These are phyloP conservation scores for Synanthedon myopaeformis DNA, from an alignment of 2,888 invertebrate species.

Conservation along the genomic window DNA sequence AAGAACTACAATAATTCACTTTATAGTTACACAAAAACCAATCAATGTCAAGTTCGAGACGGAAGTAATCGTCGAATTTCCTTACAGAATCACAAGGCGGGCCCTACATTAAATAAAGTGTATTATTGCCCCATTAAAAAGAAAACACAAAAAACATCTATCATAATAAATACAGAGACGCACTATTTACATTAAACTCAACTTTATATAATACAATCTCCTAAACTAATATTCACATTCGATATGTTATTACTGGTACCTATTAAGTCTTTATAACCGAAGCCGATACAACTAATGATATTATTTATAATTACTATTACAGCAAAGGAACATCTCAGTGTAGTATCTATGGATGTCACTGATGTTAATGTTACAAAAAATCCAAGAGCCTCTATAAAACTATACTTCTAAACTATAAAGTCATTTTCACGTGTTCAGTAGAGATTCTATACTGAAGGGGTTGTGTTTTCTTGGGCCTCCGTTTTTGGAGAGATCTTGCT, in stretches of 20 bases:
- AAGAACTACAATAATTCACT: no score
- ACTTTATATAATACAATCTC: slow-evolving; percentile 59
- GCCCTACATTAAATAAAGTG: no score
- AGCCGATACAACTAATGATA: slow-evolving; percentile 48
- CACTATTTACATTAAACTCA: slow-evolving; percentile 44
- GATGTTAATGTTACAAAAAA: slow-evolving; percentile 13
- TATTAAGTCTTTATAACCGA: slow-evolving; percentile 53
- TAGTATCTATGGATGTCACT: slow-evolving; percentile 33
- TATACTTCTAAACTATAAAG: slow-evolving; percentile 19
- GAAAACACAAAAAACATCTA: slow-evolving; percentile 23
- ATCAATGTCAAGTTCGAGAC: no score
- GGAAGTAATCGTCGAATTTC: no score
- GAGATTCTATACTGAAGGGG: slow-evolving; percentile 91
- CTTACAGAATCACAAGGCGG: no score
- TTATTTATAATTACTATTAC: slow-evolving; percentile 14
- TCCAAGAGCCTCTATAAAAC: slow-evolving; percentile 42
- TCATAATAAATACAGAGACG: slow-evolving; percentile 9
- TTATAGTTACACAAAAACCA: no score
- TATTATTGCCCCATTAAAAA: slow-evolving; percentile 46
- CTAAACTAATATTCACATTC: slow-evolving; percentile 61
- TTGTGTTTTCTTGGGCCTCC: slow-evolving; percentile 76
- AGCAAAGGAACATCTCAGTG: slow-evolving; percentile 46
- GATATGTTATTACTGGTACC: slow-evolving; percentile 56
- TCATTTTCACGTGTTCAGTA: slow-evolving; percentile 78
- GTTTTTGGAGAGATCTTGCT: slow-evolving; percentile 64